These are phyloP conservation scores for Drosophila atripex DNA, from an alignment of 2,888 invertebrate genomes.

Conservation along the genomic window DNA sequence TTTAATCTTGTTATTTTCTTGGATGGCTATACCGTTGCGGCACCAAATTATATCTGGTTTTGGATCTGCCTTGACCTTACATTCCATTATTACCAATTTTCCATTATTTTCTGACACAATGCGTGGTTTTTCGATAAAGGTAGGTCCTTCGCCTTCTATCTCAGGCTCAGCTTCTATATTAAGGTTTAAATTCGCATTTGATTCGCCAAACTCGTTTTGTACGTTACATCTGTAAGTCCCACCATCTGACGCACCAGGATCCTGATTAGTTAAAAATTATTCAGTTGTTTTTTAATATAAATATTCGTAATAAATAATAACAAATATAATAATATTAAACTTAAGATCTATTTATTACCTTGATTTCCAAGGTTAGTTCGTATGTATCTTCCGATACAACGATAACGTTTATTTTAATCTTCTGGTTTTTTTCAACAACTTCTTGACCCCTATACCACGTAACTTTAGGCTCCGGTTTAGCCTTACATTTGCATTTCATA, in stretches of 20 bases:
- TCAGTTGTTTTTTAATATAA: background rate
- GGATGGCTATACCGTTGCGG: constrained; percentile 90
- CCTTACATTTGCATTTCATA: constrained; percentile 98
- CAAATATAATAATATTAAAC: background rate
- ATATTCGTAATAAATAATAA: background rate
- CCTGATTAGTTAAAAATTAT: constrained; percentile 84
- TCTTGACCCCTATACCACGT: constrained; percentile 97
- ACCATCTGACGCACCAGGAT: constrained; percentile 91
- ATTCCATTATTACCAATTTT: constrained; percentile 94
- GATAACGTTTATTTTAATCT: constrained; percentile 91
- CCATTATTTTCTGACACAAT: constrained; percentile 93
- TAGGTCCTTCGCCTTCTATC: constrained; percentile 96
- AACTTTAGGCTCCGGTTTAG: constrained; percentile 96
- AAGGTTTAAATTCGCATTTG: constrained; percentile 97
- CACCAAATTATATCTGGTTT: constrained; percentile 93
- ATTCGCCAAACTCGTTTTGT: constrained; percentile 97
- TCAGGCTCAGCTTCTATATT: constrained; percentile 99
- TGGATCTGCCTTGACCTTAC: constrained; percentile 92
- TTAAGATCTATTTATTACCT: constrained; percentile 84
- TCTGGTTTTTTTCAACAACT: constrained; percentile 92
- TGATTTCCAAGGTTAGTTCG: constrained; percentile 91
- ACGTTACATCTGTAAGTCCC: constrained; percentile 97
- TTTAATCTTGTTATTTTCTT: constrained; percentile 92
- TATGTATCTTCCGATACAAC: constrained; percentile 93
- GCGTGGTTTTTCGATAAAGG: constrained; percentile 95